Base-by-base conservation (phyloP, 2,888 invertebrate genomes). In the Spatulosminthurus flaviceps region DNA sequence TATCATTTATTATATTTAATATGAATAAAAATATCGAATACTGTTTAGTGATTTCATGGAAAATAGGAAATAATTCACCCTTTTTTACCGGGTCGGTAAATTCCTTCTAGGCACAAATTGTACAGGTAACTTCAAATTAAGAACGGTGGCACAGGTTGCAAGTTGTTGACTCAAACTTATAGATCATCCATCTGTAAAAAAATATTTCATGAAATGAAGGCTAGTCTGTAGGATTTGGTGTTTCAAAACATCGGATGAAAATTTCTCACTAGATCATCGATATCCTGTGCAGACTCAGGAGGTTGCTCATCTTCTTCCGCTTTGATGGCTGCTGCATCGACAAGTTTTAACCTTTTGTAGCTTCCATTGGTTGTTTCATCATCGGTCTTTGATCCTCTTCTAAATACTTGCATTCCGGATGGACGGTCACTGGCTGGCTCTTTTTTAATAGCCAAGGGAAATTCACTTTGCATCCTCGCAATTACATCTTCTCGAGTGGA, bases 181-280 rank as follows among this genome's bases (percentile, higher is more conserved):
- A 83, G 43, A 29, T 83, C 81, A 78, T 82, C 83, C 69, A 83
- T 29, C 83, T 83, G 77, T 43, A 81, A 82, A 74, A 70, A 74
- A 70, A 28, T 26, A 60, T 7, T 34, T 34, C 34, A 34, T n/a
- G n/a, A n/a, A n/a, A n/a, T n/a, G n/a, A n/a, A n/a, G n/a, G n/a
- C n/a, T n/a, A n/a, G n/a, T n/a, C n/a, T n/a, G n/a, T n/a, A n/a
- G n/a, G n/a, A n/a, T n/a, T n/a, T n/a, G n/a, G n/a, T n/a, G n/a
- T n/a, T n/a, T 34, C 9, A 34, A 34, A 7, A 34, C 22, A 73
- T 73, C 43, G 13, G n/a, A 26, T 2, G 24, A 13, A 64, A 64
- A n/a, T 72, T 22, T 60, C 79, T 51, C 79, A 84, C 84, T 81
- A 84, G 79, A 66, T 82, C 81, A 77, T 83, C 82, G 21, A 76